Conservation (phyloP, 1,140 invertebrate genomes). For the Diorhabda elongata region DNA sequence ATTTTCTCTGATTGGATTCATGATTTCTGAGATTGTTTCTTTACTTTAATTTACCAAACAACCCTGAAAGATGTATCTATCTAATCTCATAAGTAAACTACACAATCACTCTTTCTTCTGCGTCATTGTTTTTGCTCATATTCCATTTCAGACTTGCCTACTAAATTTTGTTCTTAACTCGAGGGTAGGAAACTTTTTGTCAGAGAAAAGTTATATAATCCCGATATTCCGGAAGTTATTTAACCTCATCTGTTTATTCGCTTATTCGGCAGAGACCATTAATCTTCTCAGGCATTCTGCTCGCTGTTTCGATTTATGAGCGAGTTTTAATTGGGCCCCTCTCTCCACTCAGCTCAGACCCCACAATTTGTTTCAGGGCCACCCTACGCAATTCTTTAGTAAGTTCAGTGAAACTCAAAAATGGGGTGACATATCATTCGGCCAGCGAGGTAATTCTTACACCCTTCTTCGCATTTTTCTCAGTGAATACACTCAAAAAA, state of each 20-base stretch:
- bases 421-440: constrained; percentile 39
- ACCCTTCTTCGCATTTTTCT: constrained; percentile 4
- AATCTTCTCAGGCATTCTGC: constrained; percentile 27
- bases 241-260: constrained; percentile 37
- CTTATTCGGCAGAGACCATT: constrained; percentile 34
- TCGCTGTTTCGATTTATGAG: constrained; percentile 36
- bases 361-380: constrained; percentile 25
- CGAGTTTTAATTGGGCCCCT: constrained; percentile 37
- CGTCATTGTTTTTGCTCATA: constrained; percentile 40
- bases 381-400: constrained; percentile 25
- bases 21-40: constrained; percentile 1
- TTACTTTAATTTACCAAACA: neutral
- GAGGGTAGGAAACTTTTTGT: constrained; percentile 30
- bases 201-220: constrained; percentile 27
- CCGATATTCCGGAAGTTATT: constrained; percentile 34
- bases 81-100: constrained; percentile 34
- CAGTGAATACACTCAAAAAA: neutral
- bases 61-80: constrained; percentile 8
- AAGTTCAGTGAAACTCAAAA: constrained; percentile 26
- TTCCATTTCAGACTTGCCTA: constrained; percentile 22
- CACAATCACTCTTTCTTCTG: constrained; percentile 32
- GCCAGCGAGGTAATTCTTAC: constrained; percentile 16
- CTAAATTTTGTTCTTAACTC: constrained; percentile 24
- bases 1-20: no score
- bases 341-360: constrained; percentile 18